Base-by-base conservation (phyloP, 2,888 invertebrate species). In the Acholoe squamosa region DNA sequence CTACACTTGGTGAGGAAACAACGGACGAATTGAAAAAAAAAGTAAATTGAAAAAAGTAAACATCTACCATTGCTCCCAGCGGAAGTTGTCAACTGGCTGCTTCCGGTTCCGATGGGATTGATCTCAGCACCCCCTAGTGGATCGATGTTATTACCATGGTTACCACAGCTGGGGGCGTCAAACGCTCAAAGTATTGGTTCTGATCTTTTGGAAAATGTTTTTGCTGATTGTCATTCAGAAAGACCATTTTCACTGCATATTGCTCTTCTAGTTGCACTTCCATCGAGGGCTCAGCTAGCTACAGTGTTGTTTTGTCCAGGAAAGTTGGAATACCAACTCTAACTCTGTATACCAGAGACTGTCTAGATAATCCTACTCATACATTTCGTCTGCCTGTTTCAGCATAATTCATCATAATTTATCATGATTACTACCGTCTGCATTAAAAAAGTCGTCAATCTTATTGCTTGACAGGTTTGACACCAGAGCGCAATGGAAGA, bases 71-170 rank as follows among this genome's bases (percentile, higher is more conserved):
- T 71, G 84, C 43, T 43, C n/a, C 43, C 22, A 19, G 43, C 86
- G 86, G 86, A 86, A 54, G 86, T 86, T 86, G 86, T 86, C 86
- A 86, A 86, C 86, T 86, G 86, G 31, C 54, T 28, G 52, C 86
- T 52, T 86, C 86, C 86, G 86, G 54, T 86, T 86, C 86, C 86
- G 86, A 43, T 80, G 80, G 86, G 86, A 86, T 31, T 56, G 54
- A n/a, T 54, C 86, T n/a, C 56, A 12, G 14, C 86, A 7, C 56
- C 84, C 80, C 80, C 80, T 80, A 43, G 80, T 43, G 80, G 80
- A 80, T 80, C 80, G 80, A 80, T 80, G 80, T 80, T 43, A 80
- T 80, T 80, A 34, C 80, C 80, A 80, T 80, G 80, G 80, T 80
- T 34, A 80, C 80, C 80, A 25, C 34, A 14, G 71, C 71, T 0